Percentiles rank a stretch among this genome's conserved stretches.
phyloP scores from a whole-genome alignment of 2,113 vertebrate species.

The Andinoacara biseriatus region DNA sequence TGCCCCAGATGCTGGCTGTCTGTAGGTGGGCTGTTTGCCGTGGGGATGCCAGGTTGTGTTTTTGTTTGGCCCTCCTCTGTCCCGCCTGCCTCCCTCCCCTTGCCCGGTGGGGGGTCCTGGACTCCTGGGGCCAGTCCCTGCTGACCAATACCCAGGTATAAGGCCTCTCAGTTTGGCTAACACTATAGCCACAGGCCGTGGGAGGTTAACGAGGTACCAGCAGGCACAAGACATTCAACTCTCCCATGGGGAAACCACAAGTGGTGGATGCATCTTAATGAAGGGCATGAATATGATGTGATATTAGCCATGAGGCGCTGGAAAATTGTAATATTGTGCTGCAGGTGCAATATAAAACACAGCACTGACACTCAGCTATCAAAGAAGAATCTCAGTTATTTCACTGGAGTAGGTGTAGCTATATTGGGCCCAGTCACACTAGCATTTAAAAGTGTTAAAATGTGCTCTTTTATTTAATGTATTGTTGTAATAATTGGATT shows the following conservation, averaged over 20 bases:
- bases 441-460: not conserved
- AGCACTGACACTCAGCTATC: not conserved
- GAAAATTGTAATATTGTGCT: not conserved
- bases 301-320: not conserved
- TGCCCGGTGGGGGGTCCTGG: constrained; percentile 53
- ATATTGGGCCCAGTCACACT: not conserved
- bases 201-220: constrained; percentile 80
- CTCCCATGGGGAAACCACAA: constrained; percentile 61
- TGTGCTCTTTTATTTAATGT: not conserved
- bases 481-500: not conserved
- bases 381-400: not conserved
- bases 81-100: constrained; percentile 72
- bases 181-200: constrained; percentile 59
- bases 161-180: constrained; percentile 67
- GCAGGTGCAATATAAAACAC: not conserved
- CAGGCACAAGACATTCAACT: constrained; percentile 71
- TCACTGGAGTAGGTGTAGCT: rapidly evolving
- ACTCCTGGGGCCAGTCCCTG: constrained; percentile 67
- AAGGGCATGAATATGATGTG: constrained; percentile 40
- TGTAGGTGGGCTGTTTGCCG: constrained; percentile 78
- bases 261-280: constrained; percentile 61
- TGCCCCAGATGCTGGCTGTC: constrained; percentile 72
- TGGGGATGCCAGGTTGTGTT: constrained; percentile 79
- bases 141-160: constrained; percentile 75
- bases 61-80: constrained; percentile 79